A percentile compares a stretch with the other conserved stretches of the same genome.
Conservation (phyloP, 1,140 invertebrate genomes). For the Drosophila suzukii region DNA sequence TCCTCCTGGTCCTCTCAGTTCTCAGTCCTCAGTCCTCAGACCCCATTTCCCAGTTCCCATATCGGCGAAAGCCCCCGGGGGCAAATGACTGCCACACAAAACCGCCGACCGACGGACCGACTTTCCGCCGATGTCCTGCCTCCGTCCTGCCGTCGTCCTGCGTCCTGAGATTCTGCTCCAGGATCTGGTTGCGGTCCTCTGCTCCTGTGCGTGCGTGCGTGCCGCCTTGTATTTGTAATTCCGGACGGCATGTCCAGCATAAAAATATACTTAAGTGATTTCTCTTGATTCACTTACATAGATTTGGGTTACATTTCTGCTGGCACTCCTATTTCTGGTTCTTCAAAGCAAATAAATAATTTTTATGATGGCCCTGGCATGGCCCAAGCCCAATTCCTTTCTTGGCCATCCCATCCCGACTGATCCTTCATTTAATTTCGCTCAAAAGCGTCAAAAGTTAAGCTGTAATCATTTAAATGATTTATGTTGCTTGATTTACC, state of each 20-base stretch:
- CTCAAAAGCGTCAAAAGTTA: conserved; percentile 82
- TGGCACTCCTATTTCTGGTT: conserved; percentile 53
- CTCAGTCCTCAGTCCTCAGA: background rate
- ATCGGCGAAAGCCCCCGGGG: conserved; percentile 52
- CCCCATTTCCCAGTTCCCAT: conserved; percentile 18
- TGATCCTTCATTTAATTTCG: conserved; percentile 78
- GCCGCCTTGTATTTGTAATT: conserved; percentile 78
- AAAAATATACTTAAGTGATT: conserved; percentile 83
- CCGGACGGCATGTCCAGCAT: conserved; percentile 81
- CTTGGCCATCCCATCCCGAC: conserved; percentile 6
- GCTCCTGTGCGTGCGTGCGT: conserved; percentile 67
- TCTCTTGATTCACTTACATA: conserved; percentile 83
- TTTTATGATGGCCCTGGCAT: conserved; percentile 63
- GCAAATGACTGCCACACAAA: conserved; percentile 67
- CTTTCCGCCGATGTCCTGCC: conserved; percentile 21
- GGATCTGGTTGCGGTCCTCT: conserved; percentile 10
- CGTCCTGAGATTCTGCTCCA: conserved; percentile 16
- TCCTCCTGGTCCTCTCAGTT: conserved; percentile 32
- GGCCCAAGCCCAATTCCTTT: conserved; percentile 8
- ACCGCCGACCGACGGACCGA: conserved; percentile 57
- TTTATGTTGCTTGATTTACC: conserved; percentile 78
- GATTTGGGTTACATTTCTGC: conserved; percentile 80
- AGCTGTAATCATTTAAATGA: conserved; percentile 83
- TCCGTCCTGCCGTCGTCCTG: background rate
- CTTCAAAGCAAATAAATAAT: conserved; percentile 79